phyloP scores from a whole-genome alignment of 2,113 vertebrate species.

The Chelonoidis abingdonii region DNA sequence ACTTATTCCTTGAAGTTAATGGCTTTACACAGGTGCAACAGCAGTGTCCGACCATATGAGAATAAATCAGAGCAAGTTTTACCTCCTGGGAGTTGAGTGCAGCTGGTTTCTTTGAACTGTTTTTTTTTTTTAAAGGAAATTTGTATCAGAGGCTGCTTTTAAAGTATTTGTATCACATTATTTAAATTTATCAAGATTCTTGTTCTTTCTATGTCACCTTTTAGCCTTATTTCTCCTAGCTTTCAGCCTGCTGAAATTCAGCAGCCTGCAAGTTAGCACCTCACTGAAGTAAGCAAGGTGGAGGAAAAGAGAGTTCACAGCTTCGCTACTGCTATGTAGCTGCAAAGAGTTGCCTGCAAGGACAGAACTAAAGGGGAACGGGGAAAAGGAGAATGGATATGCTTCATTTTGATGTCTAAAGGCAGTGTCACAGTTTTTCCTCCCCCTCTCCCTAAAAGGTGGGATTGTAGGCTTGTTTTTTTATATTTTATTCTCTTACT shows the following conservation, averaged over 20 bases:
- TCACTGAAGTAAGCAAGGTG: neutral
- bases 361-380: neutral
- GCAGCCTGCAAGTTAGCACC: neutral
- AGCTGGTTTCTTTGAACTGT: neutral
- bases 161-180: neutral
- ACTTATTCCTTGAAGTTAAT: neutral
- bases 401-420: neutral
- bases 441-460: neutral
- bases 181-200: neutral
- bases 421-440: neutral
- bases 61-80: neutral
- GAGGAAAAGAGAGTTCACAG: neutral
- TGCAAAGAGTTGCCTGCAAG: neutral
- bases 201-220: slow-evolving; percentile 1
- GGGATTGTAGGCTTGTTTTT: neutral
- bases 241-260: slow-evolving; percentile 8
- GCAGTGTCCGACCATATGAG: neutral
- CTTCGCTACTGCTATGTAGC: neutral
- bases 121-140: neutral
- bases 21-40: neutral
- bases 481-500: neutral
- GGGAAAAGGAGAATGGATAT: neutral
- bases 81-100: neutral
- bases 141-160: neutral
- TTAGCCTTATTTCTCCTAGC: slow-evolving; percentile 13